Evolutionary conservation across 2,888 invertebrate species (phyloP).

Genomic region (Epinotia ramella): DNA sequence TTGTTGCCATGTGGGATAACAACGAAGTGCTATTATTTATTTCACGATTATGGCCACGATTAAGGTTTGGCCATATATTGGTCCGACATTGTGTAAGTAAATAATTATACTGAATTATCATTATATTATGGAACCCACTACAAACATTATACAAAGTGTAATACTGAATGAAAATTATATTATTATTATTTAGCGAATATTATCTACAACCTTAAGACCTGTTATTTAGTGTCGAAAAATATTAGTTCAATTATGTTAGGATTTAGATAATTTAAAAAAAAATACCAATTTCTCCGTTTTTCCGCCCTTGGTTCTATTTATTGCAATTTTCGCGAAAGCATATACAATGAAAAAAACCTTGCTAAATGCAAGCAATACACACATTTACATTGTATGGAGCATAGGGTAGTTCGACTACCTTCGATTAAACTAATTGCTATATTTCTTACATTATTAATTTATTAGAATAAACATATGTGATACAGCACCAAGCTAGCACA

Average conservation of each 20-base stretch:
- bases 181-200: background rate
- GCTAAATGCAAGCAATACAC: background rate
- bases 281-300: background rate
- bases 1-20: conserved; percentile 5
- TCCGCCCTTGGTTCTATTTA: background rate
- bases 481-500: background rate
- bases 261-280: background rate
- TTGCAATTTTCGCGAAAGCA: background rate
- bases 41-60: background rate
- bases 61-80: background rate
- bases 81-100: background rate
- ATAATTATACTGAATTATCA: background rate
- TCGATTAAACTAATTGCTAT: background rate
- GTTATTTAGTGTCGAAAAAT: background rate
- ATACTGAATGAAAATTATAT: conserved; percentile 33
- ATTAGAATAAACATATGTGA: background rate
- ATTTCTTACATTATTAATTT: background rate
- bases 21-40: conserved; percentile 11
- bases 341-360: background rate
- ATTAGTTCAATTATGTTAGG: background rate
- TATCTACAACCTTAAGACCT: background rate
- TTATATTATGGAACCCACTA: background rate
- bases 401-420: background rate
- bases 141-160: conserved; percentile 21
- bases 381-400: background rate